These are phyloP conservation scores for Rhabditoides inermis DNA, from an alignment of 2,888 invertebrate species.

Conservation along the genomic window DNA sequence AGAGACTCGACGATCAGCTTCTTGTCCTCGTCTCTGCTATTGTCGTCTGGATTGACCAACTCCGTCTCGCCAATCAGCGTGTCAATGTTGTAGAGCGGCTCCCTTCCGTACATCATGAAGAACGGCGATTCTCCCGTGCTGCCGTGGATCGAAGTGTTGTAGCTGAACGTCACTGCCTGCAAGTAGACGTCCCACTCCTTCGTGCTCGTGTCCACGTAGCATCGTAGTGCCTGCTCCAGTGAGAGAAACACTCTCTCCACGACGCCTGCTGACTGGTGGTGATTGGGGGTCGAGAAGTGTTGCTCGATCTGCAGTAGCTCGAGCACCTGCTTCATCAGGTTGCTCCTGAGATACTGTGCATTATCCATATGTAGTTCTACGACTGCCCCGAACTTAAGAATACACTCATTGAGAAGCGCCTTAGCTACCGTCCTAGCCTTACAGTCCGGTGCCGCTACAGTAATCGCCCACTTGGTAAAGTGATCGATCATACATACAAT, in stretches of 20 bases:
- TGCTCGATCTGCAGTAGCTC: constrained; percentile 16
- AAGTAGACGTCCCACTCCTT: constrained; percentile 14
- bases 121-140: constrained; percentile 16
- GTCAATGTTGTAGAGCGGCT: constrained; percentile 14
- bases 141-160: constrained; percentile 16
- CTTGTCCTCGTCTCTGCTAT: no score
- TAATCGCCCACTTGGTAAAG: constrained; percentile 24
- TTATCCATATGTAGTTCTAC: constrained; percentile 32
- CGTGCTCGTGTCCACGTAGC: constrained; percentile 8
- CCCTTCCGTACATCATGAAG: constrained; percentile 15
- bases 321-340: constrained; percentile 12
- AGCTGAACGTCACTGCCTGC: constrained; percentile 7
- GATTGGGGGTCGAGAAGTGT: constrained; percentile 18
- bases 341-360: constrained; percentile 23
- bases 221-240: constrained; percentile 11
- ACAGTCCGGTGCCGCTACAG: constrained; percentile 46
- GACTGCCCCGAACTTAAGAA: constrained; percentile 27
- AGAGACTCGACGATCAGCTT: no score
- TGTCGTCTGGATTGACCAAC: no score
- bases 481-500: constrained; percentile 5
- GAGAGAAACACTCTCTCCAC: constrained; percentile 26
- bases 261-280: constrained; percentile 29
- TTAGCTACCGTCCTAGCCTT: constrained; percentile 43
- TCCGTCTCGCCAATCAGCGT: no score
- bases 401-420: constrained; percentile 25